These are phyloP conservation scores for Muscina levida DNA, from an alignment of 2,888 invertebrate genomes.

Conservation along the genomic window DNA sequence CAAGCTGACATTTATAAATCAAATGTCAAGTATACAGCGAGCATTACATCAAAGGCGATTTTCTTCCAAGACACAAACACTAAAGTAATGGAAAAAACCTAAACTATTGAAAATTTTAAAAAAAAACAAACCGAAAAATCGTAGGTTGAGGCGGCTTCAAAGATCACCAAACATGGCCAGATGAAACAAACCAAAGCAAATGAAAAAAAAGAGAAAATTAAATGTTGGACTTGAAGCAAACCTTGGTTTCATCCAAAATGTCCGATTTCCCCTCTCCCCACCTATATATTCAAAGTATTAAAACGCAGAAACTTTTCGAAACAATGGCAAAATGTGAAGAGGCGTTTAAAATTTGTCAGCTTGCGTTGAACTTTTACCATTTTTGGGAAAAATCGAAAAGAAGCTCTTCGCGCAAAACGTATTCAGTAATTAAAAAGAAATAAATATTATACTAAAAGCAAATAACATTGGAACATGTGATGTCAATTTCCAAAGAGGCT, in stretches of 20 bases:
- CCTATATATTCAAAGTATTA: background rate
- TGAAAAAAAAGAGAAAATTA: conserved; percentile 2
- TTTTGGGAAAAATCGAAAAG: conserved; percentile 40
- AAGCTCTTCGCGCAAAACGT: background rate
- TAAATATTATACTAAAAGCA: background rate
- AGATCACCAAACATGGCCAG: conserved; percentile 20
- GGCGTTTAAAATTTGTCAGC: conserved; percentile 54
- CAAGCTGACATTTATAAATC: conserved; percentile 57
- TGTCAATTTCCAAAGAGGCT: too few species aligned
- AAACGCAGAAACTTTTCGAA: background rate
- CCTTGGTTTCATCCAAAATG: background rate
- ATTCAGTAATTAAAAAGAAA: background rate
- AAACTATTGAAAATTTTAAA: too few species aligned
- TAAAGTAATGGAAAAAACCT: background rate
- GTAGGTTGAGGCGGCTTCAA: conserved; percentile 51
- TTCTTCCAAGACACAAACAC: background rate
- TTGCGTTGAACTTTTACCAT: conserved; percentile 50
- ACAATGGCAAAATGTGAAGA: conserved; percentile 47
- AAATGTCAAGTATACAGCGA: conserved; percentile 54
- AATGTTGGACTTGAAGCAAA: background rate
- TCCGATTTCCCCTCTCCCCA: background rate
- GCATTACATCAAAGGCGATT: conserved; percentile 26
- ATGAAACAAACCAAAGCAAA: background rate
- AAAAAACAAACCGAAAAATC: conserved; percentile 31
- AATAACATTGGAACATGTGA: too few species aligned